Conservation (phyloP, 1,140 invertebrate species). For the Zaprionus kolodkinae region DNA sequence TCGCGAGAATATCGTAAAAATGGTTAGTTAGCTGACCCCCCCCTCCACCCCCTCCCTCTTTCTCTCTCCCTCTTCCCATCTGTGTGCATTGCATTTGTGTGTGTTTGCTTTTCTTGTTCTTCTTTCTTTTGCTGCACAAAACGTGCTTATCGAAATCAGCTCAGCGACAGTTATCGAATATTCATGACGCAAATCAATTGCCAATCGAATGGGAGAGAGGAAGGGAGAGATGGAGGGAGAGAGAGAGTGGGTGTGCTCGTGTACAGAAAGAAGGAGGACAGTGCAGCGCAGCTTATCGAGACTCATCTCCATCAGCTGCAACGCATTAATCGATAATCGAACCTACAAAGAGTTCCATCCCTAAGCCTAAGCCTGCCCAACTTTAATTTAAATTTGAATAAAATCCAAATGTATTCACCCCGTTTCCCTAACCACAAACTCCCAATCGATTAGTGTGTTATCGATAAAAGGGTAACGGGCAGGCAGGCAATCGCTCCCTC, state of each 20-base stretch:
- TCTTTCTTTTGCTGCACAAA: neutral
- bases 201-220: neutral
- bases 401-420: neutral
- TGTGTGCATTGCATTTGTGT: neutral
- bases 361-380: neutral
- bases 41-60: neutral
- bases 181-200: constrained; percentile 9
- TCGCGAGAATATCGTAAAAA: constrained; percentile 63
- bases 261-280: no score
- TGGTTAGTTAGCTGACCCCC: constrained; percentile 28
- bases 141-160: constrained; percentile 29
- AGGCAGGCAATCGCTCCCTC: neutral
- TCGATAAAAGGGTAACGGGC: neutral
- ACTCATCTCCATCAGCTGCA: neutral
- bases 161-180: constrained; percentile 15
- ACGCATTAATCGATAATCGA: neutral
- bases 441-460: constrained; percentile 7
- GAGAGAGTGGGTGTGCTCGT: no score
- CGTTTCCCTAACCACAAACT: neutral
- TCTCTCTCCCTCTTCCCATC: no score
- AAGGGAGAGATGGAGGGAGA: neutral
- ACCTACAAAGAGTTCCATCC: neutral
- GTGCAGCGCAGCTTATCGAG: no score
- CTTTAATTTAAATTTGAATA: neutral
- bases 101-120: constrained; percentile 17